These are phyloP conservation scores for Muschampia plurimacula DNA, from an alignment of 2,888 invertebrate genomes.

Conservation along the genomic window DNA sequence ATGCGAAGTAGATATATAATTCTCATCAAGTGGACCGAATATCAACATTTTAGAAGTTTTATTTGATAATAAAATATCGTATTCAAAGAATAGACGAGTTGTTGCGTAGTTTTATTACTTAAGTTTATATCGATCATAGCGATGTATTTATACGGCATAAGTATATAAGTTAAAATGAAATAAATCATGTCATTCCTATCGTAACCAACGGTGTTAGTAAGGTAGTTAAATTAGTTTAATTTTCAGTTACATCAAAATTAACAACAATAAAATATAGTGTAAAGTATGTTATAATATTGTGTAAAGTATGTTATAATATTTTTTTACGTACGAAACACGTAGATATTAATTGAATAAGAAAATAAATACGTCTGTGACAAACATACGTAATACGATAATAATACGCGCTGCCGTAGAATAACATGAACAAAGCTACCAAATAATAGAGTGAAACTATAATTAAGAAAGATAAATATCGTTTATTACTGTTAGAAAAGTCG, in stretches of 20 bases:
- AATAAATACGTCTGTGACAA: slow-evolving; percentile 63
- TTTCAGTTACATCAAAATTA: no score
- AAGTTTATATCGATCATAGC: background rate
- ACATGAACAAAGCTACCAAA: slow-evolving; percentile 81
- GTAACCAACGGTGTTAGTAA: no score
- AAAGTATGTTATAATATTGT: no score
- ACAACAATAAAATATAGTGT: no score
- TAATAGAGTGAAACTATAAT: slow-evolving; percentile 80
- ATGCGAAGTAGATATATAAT: background rate
- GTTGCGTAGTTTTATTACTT: slow-evolving; percentile 31
- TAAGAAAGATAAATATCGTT: slow-evolving; percentile 86
- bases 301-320: no score
- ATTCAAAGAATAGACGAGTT: slow-evolving; percentile 18
- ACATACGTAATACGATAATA: slow-evolving; percentile 82
- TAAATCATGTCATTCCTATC: background rate
- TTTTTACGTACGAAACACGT: no score
- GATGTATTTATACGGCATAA: background rate
- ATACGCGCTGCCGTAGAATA: slow-evolving; percentile 74
- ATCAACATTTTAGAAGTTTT: slow-evolving; percentile 15
- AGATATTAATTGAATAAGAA: background rate
- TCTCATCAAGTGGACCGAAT: slow-evolving; percentile 16
- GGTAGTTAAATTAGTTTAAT: no score
- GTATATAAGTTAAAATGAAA: background rate
- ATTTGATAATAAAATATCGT: slow-evolving; percentile 23
- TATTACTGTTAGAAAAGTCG: slow-evolving; percentile 86